phyloP scores from a whole-genome alignment of 2,113 vertebrate species.

The Calypte anna region DNA sequence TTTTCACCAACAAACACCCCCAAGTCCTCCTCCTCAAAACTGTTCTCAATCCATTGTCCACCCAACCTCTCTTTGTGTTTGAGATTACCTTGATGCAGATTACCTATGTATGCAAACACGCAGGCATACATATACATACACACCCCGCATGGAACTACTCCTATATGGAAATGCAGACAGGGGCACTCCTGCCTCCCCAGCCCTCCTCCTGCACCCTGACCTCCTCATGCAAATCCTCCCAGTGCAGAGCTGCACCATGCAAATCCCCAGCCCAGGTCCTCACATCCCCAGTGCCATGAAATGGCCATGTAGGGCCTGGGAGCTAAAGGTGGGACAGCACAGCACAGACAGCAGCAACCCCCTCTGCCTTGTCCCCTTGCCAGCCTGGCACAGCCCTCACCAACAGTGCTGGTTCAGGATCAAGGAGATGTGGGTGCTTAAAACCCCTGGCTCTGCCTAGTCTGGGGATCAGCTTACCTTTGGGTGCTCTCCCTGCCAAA shows the following conservation, averaged over 20 bases:
- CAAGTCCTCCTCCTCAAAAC: too few relatives aligned
- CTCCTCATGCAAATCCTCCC: slow-evolving; percentile 9
- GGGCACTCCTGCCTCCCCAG: accelerated
- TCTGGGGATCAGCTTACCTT: neutral
- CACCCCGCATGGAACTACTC: neutral
- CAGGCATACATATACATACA: accelerated
- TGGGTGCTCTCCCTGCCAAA: neutral
- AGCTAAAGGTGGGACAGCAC: too few relatives aligned
- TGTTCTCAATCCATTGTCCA: too few relatives aligned
- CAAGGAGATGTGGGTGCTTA: neutral
- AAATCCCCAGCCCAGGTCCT: neutral
- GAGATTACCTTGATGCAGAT: too few relatives aligned
- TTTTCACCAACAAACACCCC: too few relatives aligned
- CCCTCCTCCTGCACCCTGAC: neutral
- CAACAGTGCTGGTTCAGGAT: neutral
- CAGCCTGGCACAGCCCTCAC: neutral
- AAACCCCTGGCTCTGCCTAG: neutral
- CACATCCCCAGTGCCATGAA: neutral
- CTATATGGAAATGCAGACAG: neutral
- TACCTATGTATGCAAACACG: neutral
- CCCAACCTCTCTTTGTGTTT: too few relatives aligned
- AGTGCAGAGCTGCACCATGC: neutral
- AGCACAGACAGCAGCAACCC: neutral
- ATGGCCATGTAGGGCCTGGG: neutral
- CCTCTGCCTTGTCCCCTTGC: neutral